Base-by-base conservation (phyloP, 2,113 vertebrate genomes). In the Steatornis caripensis region DNA sequence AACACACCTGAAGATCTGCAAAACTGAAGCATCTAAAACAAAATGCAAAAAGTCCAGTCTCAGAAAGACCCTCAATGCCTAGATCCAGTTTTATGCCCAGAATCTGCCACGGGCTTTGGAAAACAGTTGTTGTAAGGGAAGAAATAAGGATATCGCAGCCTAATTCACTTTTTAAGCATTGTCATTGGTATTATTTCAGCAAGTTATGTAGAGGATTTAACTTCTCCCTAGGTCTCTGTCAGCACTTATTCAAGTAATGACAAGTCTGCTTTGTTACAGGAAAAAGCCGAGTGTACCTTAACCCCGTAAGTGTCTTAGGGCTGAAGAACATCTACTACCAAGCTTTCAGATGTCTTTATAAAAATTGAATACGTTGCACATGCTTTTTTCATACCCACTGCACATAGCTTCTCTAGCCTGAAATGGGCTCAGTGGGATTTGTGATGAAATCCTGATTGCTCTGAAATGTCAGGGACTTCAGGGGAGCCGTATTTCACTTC, bases 251-350 rank as follows among this genome's bases (percentile, higher is more conserved):
- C 82, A 90, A 92, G 75, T 37, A 75, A 45, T 55, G 93, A 90
- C 93, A 95, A 89, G 90, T 85, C 74, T 87, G 82, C 92, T 91
- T 89, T 93, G 78, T 84, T 82, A 82, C 82, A 95, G 94, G 85
- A 93, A 96, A 34, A 84, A 57, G 60, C 0, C 34, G 64, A 46
- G 71, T 51, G 68, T 87, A 81, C 51, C 81, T 74, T 89, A 91
- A 81, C 15, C 54, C 64, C 46, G 0, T 3, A 80, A 91, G 80
- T 7, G 80, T 51, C 72, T 81, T 69, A 64, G 94, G 84, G 30
- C 11, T 2, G 4, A 78, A 69, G 84, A 89, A 93, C 85, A 55
- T 74, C 46, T 4, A 65, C 49, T 48, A 30, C 60, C n/a, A 27
- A 62, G 71, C 87, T 71, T 5, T 39, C 79, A 91, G 80, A 15